Base-by-base conservation (phyloP, 2,888 invertebrate genomes). In the Coenonympha arcania region DNA sequence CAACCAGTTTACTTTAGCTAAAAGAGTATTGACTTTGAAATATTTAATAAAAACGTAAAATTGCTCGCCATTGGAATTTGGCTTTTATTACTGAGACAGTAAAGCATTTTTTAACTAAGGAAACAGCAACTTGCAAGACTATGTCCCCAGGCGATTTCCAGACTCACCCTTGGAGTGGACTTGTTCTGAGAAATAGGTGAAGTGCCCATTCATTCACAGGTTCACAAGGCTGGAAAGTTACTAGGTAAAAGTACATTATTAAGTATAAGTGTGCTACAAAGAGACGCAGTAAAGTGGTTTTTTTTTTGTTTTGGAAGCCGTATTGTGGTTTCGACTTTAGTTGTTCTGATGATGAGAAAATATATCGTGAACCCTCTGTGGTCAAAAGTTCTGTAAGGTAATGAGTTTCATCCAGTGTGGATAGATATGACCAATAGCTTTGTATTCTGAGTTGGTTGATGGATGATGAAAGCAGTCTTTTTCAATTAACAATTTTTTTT, bases 141-240 rank as follows among this genome's bases (percentile, higher is more conserved):
- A 30, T 15, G 42, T 43, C 48, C 50, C 56, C 30, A 43, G 50
- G 48, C 48, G 46, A 24, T 44, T 54, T 45, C 47, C 47, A 51
- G 44, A 54, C 46, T 43, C 51, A 39, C 56, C 55, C 47, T 51
- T 54, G 47, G 42, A 56, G 42, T 19, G 42, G 52, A 34, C 39
- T 55, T 55, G 55, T 55, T 55, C 43, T 46, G 18, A 22, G 37
- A 44, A 8, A 26, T 39, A 30, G 39, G 39, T 40, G 39, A 26
- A 48, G 42, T 20, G 43, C 15, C 55, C 49, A 55, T 55, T 55
- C 55, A 55, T 55, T 55, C 49, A 52, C 54, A 49, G 46, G 52
- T 49, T 49, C 52, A 49, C 49, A 55, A 55, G 52, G 52, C 55
- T 55, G 48, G 47, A 22, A 46, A 49, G 55, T 55, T 48, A 55